A percentile compares a stretch with the other conserved stretches of the same genome.
These are phyloP conservation scores for Xiphophorus birchmanni DNA, from an alignment of 2,797 vertebrate species.

Conservation along the genomic window DNA sequence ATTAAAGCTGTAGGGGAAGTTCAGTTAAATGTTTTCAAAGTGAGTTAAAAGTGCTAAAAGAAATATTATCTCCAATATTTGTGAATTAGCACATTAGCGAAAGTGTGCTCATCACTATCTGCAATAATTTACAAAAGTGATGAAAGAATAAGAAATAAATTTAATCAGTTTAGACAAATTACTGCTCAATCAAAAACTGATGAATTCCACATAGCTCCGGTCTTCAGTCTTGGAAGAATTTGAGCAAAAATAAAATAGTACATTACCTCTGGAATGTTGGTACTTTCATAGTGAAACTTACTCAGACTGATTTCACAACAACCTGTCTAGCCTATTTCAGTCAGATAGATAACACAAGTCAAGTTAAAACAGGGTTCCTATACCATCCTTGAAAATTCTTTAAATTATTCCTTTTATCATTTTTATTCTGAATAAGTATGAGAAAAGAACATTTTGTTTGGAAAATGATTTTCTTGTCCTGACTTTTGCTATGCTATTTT, in stretches of 20 bases:
- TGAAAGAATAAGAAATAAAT: neutral
- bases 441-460: neutral
- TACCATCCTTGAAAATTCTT: neutral
- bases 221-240: neutral
- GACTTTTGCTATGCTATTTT: neutral
- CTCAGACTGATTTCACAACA: slow-evolving; percentile 5
- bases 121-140: neutral
- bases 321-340: neutral
- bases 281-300: slow-evolving; percentile 4
- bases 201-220: neutral
- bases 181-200: neutral
- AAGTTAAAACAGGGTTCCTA: neutral
- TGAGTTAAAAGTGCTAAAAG: neutral
- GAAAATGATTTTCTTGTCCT: neutral
- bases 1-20: neutral
- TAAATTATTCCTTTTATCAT: neutral
- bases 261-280: neutral
- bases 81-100: too few relatives aligned
- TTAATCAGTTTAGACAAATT: neutral
- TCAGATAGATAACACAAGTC: neutral
- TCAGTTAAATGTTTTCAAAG: neutral
- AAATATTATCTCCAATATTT: neutral
- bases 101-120: neutral
- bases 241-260: neutral
- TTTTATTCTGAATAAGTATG: neutral